Percentiles rank a stretch among this genome's conserved stretches.
phyloP scores from a whole-genome alignment of 2,113 vertebrate genomes.

The Rhagologus leucostigma region DNA sequence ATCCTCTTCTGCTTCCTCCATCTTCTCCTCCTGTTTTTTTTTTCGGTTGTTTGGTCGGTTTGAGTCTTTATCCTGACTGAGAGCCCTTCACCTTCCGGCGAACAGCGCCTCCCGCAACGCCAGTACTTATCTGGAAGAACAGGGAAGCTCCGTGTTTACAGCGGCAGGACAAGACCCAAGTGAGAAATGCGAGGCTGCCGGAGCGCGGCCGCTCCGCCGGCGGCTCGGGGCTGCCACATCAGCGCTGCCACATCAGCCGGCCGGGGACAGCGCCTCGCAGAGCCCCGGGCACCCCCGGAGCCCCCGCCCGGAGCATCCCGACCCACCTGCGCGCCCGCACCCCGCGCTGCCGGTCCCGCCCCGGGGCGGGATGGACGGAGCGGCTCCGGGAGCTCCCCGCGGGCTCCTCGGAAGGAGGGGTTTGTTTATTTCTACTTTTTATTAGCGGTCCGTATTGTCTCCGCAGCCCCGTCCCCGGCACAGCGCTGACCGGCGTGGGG shows the following conservation, averaged over 20 bases:
- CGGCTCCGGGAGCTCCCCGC: neutral
- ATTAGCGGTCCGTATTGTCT: fast-evolving
- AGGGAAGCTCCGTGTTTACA: neutral
- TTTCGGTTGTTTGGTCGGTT: neutral
- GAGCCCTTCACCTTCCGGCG: neutral
- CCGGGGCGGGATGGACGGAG: neutral
- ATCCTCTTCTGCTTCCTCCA: conserved; percentile 73
- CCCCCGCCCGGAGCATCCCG: no score
- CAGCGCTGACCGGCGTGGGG: neutral
- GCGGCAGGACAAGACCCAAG: neutral
- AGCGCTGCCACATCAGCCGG: neutral
- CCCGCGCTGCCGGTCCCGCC: neutral
- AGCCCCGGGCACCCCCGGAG: neutral
- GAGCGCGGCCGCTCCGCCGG: fast-evolving
- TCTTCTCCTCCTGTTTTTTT: neutral
- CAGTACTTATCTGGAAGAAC: neutral
- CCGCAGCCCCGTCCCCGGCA: neutral
- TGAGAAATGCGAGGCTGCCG: fast-evolving
- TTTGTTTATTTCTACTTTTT: fast-evolving
- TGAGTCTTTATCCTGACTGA: fast-evolving
- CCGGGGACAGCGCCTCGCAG: neutral
- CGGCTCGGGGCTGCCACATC: neutral
- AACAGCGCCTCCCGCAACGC: neutral
- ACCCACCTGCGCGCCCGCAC: neutral
- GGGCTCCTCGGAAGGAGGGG: neutral